Conservation (phyloP, 2,113 vertebrate species). For the Leptosomus discolor region DNA sequence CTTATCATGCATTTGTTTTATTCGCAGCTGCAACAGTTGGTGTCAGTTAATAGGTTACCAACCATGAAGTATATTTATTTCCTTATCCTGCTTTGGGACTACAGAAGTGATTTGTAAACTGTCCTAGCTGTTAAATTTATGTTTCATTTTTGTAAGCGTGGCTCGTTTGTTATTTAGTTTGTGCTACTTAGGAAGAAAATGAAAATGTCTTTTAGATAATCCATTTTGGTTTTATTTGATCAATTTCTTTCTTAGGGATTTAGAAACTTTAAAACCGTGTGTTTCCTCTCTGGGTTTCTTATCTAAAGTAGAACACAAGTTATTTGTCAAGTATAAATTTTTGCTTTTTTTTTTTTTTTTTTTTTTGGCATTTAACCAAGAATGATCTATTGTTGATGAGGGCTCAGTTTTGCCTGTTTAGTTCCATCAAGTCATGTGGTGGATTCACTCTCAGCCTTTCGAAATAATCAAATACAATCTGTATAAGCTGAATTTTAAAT, state of each 20-base stretch:
- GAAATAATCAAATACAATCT: background rate
- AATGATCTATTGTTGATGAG: background rate
- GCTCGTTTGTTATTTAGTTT: background rate
- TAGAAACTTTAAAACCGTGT: background rate
- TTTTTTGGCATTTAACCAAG: background rate
- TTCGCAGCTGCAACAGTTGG: slow-evolving; percentile 77
- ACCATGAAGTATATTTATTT: slow-evolving; percentile 66
- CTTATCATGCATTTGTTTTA: slow-evolving; percentile 68
- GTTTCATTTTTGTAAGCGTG: background rate
- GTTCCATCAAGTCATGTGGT: background rate
- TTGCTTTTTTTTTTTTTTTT: background rate
- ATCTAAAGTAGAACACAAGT: background rate
- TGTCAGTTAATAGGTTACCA: slow-evolving; percentile 75
- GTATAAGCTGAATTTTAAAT: background rate
- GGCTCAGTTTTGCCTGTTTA: background rate
- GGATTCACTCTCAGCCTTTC: background rate
- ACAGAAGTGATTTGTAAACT: slow-evolving; percentile 48
- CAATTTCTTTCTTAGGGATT: background rate
- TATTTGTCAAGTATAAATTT: background rate
- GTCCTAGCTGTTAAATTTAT: slow-evolving; percentile 30
- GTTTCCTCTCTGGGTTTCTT: background rate
- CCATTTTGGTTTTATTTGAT: background rate
- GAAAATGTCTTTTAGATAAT: background rate
- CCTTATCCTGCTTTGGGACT: slow-evolving; percentile 34
- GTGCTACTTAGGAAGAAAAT: background rate